phyloP scores from a whole-genome alignment of 2,888 invertebrate genomes.

The Hypsopygia costalis region DNA sequence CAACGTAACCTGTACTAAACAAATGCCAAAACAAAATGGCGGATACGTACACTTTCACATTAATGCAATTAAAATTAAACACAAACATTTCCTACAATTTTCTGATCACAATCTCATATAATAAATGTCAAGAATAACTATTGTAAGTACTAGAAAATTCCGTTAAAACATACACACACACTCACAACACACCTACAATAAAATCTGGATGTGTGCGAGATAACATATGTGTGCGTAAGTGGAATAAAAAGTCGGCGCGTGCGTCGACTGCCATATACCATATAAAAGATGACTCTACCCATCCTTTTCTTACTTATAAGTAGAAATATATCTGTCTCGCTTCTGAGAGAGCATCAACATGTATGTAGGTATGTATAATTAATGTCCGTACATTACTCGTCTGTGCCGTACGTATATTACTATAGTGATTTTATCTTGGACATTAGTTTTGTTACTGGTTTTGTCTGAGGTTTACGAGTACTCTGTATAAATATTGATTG shows the following conservation, averaged over 20 bases:
- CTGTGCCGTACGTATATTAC: not conserved
- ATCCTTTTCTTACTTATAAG: slow-evolving; percentile 27
- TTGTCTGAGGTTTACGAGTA: too few species aligned
- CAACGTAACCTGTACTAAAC: too few species aligned
- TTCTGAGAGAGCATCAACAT: slow-evolving; percentile 36
- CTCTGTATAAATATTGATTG: too few species aligned
- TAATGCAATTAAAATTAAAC: slow-evolving; percentile 4
- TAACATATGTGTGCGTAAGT: slow-evolving; percentile 31
- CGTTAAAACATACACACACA: slow-evolving; percentile 40
- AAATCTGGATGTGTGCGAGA: slow-evolving; percentile 15
- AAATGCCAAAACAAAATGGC: not conserved
- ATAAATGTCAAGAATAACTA: slow-evolving; percentile 52
- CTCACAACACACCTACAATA: slow-evolving; percentile 18
- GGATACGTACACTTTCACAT: slow-evolving; percentile 13
- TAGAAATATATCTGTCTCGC: slow-evolving; percentile 19
- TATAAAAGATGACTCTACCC: slow-evolving; percentile 42
- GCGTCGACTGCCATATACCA: slow-evolving; percentile 46
- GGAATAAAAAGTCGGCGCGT: slow-evolving; percentile 52
- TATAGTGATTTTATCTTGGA: slow-evolving; percentile 15
- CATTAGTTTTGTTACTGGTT: not conserved
- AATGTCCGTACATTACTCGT: slow-evolving; percentile 8
- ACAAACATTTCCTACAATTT: slow-evolving; percentile 25
- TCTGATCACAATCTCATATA: slow-evolving; percentile 35
- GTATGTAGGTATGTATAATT: slow-evolving; percentile 7
- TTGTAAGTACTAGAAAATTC: slow-evolving; percentile 60